Evolutionary conservation across 2,113 vertebrate species (phyloP), one percentile per base, ranked within the genome.

Genomic region (Agapornis roseicollis): DNA sequence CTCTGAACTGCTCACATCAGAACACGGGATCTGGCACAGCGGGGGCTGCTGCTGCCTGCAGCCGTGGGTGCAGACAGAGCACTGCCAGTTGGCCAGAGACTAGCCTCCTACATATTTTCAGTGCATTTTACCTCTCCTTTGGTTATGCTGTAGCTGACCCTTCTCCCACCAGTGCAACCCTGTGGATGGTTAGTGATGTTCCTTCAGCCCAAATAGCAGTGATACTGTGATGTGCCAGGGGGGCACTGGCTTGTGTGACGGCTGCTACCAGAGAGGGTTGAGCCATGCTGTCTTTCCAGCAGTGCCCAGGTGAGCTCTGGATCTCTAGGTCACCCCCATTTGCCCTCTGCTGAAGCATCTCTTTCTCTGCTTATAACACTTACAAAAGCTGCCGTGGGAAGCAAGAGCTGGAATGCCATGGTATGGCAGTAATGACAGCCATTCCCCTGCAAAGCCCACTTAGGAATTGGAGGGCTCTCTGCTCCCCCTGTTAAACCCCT

Each of bases 371-470:
- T 41, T 23, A 24, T 14, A 39, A 14, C 1, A 1, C 35, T 33
- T n/a, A 74, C 56, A 53, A 76, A 56, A 56, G 49, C 20, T 28
- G 52, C 24, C 27, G 0, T 31, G 17, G 39, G 69, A 73, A 69
- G 39, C 61, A 81, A 33, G 56, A 37, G 44, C 52, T 50, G 66
- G 23, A 13, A 41, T 46, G 27, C 61, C 46, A 18, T 0, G 1
- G 81, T 64, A 28, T 6, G 37, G 74, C n/a, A 24, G 11, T 70
- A 83, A 80, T 2, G 1, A 31, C 84, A 88, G 63, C 53, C 7
- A 0, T 55, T 49, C 22, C 29, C 31, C 56, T 0, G 1, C 37
- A 63, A 28, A 71, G 29, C 14, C n/a, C 14, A 2, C 0, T 0
- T 29, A 35, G 31, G 37, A 63, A 37, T 4, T 41, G 23, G 28